These are phyloP conservation scores for Diplodus sargus DNA, from an alignment of 2,797 vertebrate genomes.

Conservation along the genomic window DNA sequence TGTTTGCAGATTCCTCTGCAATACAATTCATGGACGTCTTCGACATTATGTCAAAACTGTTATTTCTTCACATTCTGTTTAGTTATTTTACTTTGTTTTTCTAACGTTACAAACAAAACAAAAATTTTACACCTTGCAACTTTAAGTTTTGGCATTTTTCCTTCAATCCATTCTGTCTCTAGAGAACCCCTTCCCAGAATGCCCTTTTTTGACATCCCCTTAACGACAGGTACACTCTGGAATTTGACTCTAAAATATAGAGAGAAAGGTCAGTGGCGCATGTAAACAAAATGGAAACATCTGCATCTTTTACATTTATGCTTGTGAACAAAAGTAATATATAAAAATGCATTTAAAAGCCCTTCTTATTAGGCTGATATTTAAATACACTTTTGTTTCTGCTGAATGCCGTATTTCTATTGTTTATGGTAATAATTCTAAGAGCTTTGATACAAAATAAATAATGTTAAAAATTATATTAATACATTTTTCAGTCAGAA, in stretches of 20 bases:
- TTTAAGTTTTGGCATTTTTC: neutral
- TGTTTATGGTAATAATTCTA: neutral
- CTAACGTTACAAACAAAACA: no score
- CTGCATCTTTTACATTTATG: neutral
- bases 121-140: no score
- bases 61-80: no score
- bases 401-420: no score
- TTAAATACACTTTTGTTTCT: neutral
- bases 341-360: neutral
- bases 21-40: no score
- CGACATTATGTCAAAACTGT: no score
- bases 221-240: no score
- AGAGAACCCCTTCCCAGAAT: neutral
- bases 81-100: no score
- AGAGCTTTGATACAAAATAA: constrained; percentile 33
- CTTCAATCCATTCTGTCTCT: neutral
- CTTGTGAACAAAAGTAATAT: neutral
- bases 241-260: neutral
- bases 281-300: constrained; percentile 1
- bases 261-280: neutral
- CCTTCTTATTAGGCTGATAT: neutral
- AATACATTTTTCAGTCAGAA: constrained; percentile 36
- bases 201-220: neutral
- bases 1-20: no score
- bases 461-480: neutral